phyloP scores from a whole-genome alignment of 2,797 vertebrate species.

The Percopsis omiscomaycus region DNA sequence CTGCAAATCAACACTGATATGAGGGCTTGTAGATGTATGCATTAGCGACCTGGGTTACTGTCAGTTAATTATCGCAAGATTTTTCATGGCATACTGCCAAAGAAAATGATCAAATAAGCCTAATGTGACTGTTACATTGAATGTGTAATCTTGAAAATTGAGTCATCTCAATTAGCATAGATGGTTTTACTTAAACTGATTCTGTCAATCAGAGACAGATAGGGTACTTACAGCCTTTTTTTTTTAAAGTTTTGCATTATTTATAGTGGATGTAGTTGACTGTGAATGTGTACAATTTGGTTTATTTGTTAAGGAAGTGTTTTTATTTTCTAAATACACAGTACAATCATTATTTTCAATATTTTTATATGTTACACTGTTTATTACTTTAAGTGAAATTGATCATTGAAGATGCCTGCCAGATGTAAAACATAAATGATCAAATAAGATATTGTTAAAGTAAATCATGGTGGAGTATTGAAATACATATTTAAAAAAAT shows the following conservation, averaged over 20 bases:
- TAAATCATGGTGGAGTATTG: conserved; percentile 74
- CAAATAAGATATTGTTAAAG: conserved; percentile 51
- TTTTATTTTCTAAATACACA: conserved; percentile 61
- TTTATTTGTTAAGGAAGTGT: conserved; percentile 46
- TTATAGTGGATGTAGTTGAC: conserved; percentile 63
- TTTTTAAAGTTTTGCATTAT: conserved; percentile 46
- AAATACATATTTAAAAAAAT: conserved; percentile 67
- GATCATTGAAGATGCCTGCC: conserved; percentile 72
- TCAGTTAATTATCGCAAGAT: conserved; percentile 31
- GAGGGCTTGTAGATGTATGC: conserved; percentile 40
- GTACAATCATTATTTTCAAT: conserved; percentile 60
- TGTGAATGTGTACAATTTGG: conserved; percentile 63
- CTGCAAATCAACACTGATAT: conserved; percentile 21
- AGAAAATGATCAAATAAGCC: conserved; percentile 38
- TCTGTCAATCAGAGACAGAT: conserved; percentile 44
- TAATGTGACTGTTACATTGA: conserved; percentile 44
- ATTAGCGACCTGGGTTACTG: conserved; percentile 3
- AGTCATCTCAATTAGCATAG: conserved; percentile 50
- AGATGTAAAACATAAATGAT: conserved; percentile 54
- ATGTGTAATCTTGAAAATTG: conserved; percentile 59
- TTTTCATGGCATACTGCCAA: conserved; percentile 33
- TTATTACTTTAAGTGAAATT: conserved; percentile 61
- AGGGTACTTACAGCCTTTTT: conserved; percentile 24
- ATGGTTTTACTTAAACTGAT: conserved; percentile 39
- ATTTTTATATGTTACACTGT: conserved; percentile 45